Evolutionary conservation across 1,140 invertebrate genomes (phyloP).

Genomic region (Eupeodes corollae): DNA sequence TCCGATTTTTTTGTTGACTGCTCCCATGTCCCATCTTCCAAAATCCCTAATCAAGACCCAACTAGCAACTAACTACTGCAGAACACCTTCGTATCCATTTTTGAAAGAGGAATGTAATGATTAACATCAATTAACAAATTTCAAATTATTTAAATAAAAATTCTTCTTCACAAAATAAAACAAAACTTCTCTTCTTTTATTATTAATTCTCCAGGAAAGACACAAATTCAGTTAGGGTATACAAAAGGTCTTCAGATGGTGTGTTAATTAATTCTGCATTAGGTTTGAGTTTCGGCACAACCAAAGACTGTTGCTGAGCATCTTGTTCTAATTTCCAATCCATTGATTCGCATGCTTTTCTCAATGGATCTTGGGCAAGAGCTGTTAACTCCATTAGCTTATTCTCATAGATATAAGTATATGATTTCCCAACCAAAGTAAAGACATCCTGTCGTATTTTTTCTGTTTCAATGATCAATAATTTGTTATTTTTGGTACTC

Average conservation of each 20-base stretch:
- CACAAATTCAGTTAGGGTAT: conserved; percentile 26
- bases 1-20: too few relatives aligned
- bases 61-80: conserved; percentile 12
- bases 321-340: conserved; percentile 19
- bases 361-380: conserved; percentile 16
- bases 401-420: conserved; percentile 24
- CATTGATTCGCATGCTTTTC: conserved; percentile 5
- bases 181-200: conserved; percentile 2
- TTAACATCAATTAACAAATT: not conserved
- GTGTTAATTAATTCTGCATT: conserved; percentile 9
- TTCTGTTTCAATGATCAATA: conserved; percentile 1
- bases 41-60: conserved; percentile 22
- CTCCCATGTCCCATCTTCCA: conserved; percentile 12
- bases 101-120: not conserved
- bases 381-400: conserved; percentile 18
- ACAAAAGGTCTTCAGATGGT: conserved; percentile 19
- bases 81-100: not conserved
- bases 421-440: conserved; percentile 15
- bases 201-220: conserved; percentile 25
- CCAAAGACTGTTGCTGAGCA: conserved; percentile 10
- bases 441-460: conserved; percentile 22
- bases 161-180: conserved; percentile 9
- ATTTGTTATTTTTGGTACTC: not conserved
- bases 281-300: conserved; percentile 8
- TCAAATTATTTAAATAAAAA: not conserved